Base-by-base conservation (phyloP, 2,797 vertebrate genomes). In the Sebastes goodei region DNA sequence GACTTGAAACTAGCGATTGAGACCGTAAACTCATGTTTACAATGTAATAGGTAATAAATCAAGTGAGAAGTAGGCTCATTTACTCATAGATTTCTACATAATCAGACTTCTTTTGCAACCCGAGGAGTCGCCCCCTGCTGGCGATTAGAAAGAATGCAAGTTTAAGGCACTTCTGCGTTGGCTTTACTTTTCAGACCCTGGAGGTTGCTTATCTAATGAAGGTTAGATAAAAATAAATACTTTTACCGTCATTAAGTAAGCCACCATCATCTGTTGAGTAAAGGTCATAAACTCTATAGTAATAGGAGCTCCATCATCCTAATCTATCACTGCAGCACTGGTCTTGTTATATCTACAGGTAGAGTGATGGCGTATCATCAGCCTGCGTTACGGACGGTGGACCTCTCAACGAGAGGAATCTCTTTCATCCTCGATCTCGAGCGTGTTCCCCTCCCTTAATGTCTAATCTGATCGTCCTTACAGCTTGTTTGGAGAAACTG, bases 401-500 rank as follows among this genome's bases (percentile, higher is more conserved):
- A 84, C 77, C 66, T 83, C 70, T 81, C 29, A 38, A 53, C 23
- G 1, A 29, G 53, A 69, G 66, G 69, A 85, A 74, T 75, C 83
- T 80, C 90, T 94, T 93, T 93, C 78, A 91, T 92, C 87, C 74
- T 88, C 30, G 46, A 81, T 85, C 68, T 83, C 3, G 12, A 81
- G 25, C 67, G 27, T 65, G 70, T 76, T 86, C 83, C 83, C 63
- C 71, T 82, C 35, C 65, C 75, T 76, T 67, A 77, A 83, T 78
- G 85, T 79, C 74, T 78, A 89, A 93, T 93, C 91, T 93, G 91
- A 89, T 92, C 65, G 49, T 85, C 66, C 78, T 68, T 89, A 93
- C 70, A 81, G 89, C 86, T 89, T 89, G 87, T 93, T 95, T 94
- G 76, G 86, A 93, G 78, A 84, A 86, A 67, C 89, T 74, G 83